These are phyloP conservation scores for Chrosomus eos DNA, from an alignment of 2,797 vertebrate species.

Conservation along the genomic window DNA sequence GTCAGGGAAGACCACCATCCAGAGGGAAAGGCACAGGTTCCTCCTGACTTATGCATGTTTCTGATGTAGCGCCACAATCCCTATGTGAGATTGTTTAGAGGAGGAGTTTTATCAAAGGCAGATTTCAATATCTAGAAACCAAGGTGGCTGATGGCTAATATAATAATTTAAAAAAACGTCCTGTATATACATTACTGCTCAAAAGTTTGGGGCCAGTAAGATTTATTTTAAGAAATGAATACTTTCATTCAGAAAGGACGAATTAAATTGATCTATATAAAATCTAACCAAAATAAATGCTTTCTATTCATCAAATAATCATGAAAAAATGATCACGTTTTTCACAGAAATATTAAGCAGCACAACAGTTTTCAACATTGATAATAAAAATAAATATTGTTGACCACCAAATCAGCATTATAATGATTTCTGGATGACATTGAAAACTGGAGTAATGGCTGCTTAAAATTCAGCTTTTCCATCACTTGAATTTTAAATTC, in stretches of 20 bases:
- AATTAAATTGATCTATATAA: background rate
- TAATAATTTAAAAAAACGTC: background rate
- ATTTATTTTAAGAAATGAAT: background rate
- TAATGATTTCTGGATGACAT: background rate
- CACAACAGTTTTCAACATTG: background rate
- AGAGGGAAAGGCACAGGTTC: slow-evolving; percentile 66
- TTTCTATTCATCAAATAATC: background rate
- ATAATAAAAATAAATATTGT: background rate
- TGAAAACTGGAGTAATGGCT: background rate
- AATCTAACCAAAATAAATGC: background rate
- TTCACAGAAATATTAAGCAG: background rate
- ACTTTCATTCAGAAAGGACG: background rate
- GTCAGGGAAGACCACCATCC: slow-evolving; percentile 70
- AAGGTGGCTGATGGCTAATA: background rate
- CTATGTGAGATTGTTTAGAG: slow-evolving; percentile 45
- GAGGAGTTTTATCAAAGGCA: background rate
- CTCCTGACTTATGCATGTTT: slow-evolving; percentile 58
- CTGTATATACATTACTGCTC: background rate
- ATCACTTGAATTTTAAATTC: background rate
- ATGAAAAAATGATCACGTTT: background rate
- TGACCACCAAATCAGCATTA: background rate
- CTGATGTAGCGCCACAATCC: slow-evolving; percentile 51
- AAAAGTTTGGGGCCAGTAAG: too few species aligned
- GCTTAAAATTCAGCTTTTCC: background rate
- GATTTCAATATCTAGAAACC: background rate